These are phyloP conservation scores for Sesia apiformis DNA, from an alignment of 2,888 invertebrate species.

Conservation along the genomic window DNA sequence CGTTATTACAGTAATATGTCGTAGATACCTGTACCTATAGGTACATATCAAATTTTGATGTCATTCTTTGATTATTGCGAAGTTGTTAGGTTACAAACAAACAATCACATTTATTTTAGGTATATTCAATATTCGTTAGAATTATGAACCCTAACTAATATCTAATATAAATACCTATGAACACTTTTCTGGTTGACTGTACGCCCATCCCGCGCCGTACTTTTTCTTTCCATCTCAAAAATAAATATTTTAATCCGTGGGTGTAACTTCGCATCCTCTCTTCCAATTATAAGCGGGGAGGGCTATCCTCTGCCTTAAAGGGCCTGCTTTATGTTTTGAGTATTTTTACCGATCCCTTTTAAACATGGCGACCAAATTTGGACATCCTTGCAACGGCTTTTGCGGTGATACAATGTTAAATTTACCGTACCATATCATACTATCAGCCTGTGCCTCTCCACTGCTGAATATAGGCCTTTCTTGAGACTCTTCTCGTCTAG, in stretches of 20 bases:
- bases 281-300: slow-evolving; percentile 35
- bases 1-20: too few relatives aligned
- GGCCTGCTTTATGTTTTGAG: slow-evolving; percentile 10
- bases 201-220: slow-evolving; percentile 19
- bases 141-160: neutral
- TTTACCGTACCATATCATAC: too few relatives aligned
- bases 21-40: too few relatives aligned
- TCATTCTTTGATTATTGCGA: too few relatives aligned
- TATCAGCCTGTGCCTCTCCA: too few relatives aligned
- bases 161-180: slow-evolving; percentile 1
- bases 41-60: too few relatives aligned
- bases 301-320: neutral
- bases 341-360: neutral
- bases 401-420: neutral
- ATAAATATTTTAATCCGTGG: slow-evolving; percentile 65
- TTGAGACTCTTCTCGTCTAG: too few relatives aligned
- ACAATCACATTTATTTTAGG: too few relatives aligned
- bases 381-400: neutral
- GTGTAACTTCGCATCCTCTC: slow-evolving; percentile 38
- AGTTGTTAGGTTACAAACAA: too few relatives aligned
- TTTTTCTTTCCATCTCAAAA: slow-evolving; percentile 60
- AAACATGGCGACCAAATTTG: neutral
- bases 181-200: slow-evolving; percentile 13
- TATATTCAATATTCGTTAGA: too few relatives aligned
- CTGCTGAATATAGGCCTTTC: too few relatives aligned